Conservation (phyloP, 1,140 invertebrate species). For the Venustaconcha ellipsiformis region DNA sequence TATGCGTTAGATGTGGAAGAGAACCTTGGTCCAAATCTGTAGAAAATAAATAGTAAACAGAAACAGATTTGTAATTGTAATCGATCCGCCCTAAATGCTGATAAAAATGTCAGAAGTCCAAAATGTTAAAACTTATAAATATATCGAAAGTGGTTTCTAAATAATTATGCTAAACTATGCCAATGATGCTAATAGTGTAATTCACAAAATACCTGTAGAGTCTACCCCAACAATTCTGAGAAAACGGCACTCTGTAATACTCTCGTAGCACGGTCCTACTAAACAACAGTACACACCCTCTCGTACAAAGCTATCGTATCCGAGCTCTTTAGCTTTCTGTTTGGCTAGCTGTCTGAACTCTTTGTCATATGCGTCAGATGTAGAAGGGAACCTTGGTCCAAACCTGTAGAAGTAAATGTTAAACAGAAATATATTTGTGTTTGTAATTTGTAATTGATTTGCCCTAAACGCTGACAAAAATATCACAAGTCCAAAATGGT, state of each 20-base stretch:
- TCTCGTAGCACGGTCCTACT: constrained; percentile 94
- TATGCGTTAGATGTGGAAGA: constrained; percentile 92
- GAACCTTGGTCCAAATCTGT: constrained; percentile 91
- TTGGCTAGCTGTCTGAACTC: constrained; percentile 79
- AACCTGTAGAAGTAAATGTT: constrained; percentile 74
- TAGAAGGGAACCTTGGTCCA: constrained; percentile 90
- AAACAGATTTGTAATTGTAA: too few species aligned
- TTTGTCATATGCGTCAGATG: constrained; percentile 90
- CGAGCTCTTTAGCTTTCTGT: constrained; percentile 79
- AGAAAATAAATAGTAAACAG: constrained; percentile 11
- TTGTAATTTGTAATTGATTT: too few species aligned
- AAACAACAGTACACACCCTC: constrained; percentile 94
- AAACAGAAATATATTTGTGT: too few species aligned
- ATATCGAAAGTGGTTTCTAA: too few species aligned
- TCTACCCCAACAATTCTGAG: constrained; percentile 89
- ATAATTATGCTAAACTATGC: too few species aligned
- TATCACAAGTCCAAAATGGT: too few species aligned
- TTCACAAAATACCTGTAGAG: constrained; percentile 78
- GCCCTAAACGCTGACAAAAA: too few species aligned
- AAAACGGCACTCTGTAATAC: constrained; percentile 88
- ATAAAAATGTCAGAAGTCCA: too few species aligned
- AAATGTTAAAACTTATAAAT: too few species aligned
- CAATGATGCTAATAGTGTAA: too few species aligned
- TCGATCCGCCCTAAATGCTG: too few species aligned
- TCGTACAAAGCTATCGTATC: constrained; percentile 79